A percentile compares a stretch with the other conserved stretches of the same genome.
phyloP scores from a whole-genome alignment of 2,797 vertebrate genomes.

The Galago senegalensis region DNA sequence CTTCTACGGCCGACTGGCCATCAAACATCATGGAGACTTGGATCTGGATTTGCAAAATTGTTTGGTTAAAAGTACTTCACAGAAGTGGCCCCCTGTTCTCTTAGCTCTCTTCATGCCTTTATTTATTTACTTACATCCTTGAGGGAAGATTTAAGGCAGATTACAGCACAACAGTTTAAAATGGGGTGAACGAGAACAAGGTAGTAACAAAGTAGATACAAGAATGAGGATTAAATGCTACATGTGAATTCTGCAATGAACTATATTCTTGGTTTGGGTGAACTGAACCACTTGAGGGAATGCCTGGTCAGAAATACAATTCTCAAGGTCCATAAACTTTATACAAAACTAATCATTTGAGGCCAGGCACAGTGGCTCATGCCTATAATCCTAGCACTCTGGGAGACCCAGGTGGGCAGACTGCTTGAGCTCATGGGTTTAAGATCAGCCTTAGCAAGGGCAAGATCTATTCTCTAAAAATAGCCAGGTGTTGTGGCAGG shows the following conservation, averaged over 20 bases:
- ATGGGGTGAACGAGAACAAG: not conserved
- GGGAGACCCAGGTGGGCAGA: too few species aligned
- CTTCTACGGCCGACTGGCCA: slow-evolving; percentile 95
- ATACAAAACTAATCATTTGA: not conserved
- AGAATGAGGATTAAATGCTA: not conserved
- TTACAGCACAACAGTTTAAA: not conserved
- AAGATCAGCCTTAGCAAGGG: too few species aligned
- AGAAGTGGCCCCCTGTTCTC: not conserved
- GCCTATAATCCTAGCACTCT: too few species aligned
- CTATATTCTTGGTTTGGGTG: not conserved
- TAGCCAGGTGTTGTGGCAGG: too few species aligned
- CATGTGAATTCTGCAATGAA: not conserved
- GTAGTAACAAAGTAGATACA: not conserved
- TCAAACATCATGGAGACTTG: slow-evolving; percentile 99
- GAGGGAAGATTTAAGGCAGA: not conserved
- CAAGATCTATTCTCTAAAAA: too few species aligned
- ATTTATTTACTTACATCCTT: not conserved
- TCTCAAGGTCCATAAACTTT: not conserved
- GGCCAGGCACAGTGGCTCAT: too few species aligned
- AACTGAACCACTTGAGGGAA: not conserved
- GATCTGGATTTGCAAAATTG: slow-evolving; percentile 90
- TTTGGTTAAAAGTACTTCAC: slow-evolving; percentile 21
- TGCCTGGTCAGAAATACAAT: not conserved
- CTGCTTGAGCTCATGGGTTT: too few species aligned
- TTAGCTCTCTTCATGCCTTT: not conserved